phyloP scores from a whole-genome alignment of 2,888 invertebrate species.

The Limnephilus auricula region DNA sequence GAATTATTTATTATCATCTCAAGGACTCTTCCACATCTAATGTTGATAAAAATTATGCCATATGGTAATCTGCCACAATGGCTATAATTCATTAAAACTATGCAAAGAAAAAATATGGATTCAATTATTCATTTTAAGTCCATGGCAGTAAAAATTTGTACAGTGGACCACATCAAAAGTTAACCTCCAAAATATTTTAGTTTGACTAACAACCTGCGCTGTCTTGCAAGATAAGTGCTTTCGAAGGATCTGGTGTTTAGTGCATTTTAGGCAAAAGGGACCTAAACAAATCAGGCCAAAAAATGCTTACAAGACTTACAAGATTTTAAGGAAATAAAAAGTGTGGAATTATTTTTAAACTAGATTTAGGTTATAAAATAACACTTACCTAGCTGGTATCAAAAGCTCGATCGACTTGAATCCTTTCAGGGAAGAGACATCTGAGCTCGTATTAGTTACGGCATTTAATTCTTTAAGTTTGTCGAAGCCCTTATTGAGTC shows the following conservation, averaged over 20 bases:
- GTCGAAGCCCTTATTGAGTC: slow-evolving; percentile 81
- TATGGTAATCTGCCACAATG: no score
- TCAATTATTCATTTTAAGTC: background rate
- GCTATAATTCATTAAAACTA: background rate
- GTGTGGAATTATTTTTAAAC: background rate
- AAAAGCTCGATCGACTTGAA: slow-evolving; percentile 88
- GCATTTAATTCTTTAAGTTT: slow-evolving; percentile 75
- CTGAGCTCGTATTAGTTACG: slow-evolving; percentile 70
- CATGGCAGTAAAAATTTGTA: background rate
- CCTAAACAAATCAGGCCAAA: background rate
- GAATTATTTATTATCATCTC: no score
- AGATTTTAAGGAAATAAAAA: no score
- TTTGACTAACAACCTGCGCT: background rate
- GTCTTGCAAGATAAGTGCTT: background rate
- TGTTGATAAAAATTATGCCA: no score
- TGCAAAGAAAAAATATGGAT: background rate
- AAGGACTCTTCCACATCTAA: no score
- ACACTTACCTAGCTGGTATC: slow-evolving; percentile 83
- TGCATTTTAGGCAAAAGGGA: background rate
- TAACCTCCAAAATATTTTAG: background rate
- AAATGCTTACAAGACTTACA: background rate
- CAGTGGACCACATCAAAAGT: background rate
- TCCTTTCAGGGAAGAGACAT: slow-evolving; percentile 79
- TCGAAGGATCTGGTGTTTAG: background rate
- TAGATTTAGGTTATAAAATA: background rate